Percentiles rank a stretch among this genome's conserved stretches.
Conservation (phyloP, 2,888 invertebrate genomes). For the Tachystola acroxantha region DNA sequence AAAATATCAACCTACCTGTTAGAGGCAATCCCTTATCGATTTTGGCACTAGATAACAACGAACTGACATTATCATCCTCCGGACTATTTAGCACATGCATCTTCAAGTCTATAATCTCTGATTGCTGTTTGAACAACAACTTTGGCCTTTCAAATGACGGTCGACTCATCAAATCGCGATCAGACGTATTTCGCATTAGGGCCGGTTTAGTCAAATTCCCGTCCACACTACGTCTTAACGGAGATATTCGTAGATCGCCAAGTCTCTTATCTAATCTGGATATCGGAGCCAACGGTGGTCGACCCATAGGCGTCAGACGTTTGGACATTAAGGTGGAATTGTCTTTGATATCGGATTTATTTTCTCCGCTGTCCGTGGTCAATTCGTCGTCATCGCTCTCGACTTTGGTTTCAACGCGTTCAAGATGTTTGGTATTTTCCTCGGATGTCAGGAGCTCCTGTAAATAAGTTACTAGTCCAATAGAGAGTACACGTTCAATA, state of each 20-base stretch:
- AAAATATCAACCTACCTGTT: slow-evolving; percentile 70
- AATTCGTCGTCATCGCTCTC: slow-evolving; percentile 72
- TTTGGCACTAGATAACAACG: slow-evolving; percentile 43
- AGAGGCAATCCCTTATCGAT: slow-evolving; percentile 67
- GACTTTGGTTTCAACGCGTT: slow-evolving; percentile 70
- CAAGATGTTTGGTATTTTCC: slow-evolving; percentile 68
- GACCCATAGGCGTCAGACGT: slow-evolving; percentile 51
- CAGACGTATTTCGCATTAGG: slow-evolving; percentile 48
- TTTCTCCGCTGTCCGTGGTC: slow-evolving; percentile 59
- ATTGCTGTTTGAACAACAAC: slow-evolving; percentile 61
- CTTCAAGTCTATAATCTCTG: slow-evolving; percentile 68
- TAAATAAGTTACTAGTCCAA: no score
- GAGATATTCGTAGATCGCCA: slow-evolving; percentile 55
- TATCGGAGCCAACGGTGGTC: slow-evolving; percentile 57
- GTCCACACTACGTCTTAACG: slow-evolving; percentile 56
- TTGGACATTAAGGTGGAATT: slow-evolving; percentile 28
- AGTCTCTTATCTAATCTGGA: slow-evolving; percentile 57
- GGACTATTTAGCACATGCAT: slow-evolving; percentile 60
- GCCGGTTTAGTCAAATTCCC: slow-evolving; percentile 45
- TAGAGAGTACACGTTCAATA: no score
- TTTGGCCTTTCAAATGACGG: slow-evolving; percentile 58
- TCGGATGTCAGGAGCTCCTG: slow-evolving; percentile 73
- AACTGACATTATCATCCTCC: slow-evolving; percentile 55
- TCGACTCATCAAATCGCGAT: slow-evolving; percentile 46
- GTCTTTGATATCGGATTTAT: slow-evolving; percentile 53